Evolutionary conservation across 2,797 vertebrate genomes (phyloP), one percentile per base, ranked within the genome.

Genomic region (Liparis tanakae): DNA sequence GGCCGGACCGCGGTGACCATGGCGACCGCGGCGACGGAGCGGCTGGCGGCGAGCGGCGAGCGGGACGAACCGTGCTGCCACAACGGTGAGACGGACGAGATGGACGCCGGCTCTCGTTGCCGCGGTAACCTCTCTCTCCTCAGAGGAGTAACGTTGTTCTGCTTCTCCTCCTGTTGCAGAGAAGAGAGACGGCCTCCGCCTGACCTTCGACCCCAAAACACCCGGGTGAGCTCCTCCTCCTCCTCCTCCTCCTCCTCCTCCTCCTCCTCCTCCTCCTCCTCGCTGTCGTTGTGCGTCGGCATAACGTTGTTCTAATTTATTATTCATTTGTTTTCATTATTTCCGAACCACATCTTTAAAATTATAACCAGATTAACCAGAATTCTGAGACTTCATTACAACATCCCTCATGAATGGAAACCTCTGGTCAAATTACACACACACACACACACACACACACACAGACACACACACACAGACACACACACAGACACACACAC

Each of bases 101-200:
- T 10, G 60, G n/a, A 57, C 10, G 30, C 41, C 6, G 7, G 48
- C 54, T 20, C 1, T 50, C 5, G 33, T 20, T 7, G 30, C 53
- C 30, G 10, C 25, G 25, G 25, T 30, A 30, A 30, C 25, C 2
- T 30, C 25, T 30, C 25, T 3, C 25, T 30, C 25, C 2, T 30
- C 25, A 30, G 25, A 30, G 25, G 25, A 30, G 25, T 30, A 30
- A 30, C 25, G 25, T 30, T 30, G 25, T 30, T 30, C 25, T 30
- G 25, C 25, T 60, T 76, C 76, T 78, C 60, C 3, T 82, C 89
- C 68, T 91, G 60, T 92, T 93, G 68, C 92, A 96, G 95, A 94
- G 72, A 95, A 95, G 82, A 91, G 91, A 68, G 84, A 91, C 88
- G 93, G 93, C 88, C 94, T 96, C 70, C 93, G 94, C 85, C 92